Base-by-base conservation (phyloP, 2,797 vertebrate species). In the Aselliscus stoliczkanus region DNA sequence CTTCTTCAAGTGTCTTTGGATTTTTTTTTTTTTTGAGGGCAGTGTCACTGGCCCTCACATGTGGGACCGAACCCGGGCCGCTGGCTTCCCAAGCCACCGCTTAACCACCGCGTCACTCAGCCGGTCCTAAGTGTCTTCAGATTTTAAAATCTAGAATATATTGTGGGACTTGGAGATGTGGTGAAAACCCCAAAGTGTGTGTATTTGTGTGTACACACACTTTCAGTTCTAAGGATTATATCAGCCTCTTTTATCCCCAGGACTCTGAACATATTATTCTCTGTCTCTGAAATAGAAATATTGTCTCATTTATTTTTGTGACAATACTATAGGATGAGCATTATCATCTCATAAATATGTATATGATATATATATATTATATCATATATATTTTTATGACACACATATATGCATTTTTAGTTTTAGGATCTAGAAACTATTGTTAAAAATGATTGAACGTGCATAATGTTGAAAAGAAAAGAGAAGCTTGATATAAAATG, bases 81-180 rank as follows among this genome's bases (percentile, higher is more conserved):
- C n/a, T n/a, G n/a, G n/a, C n/a, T n/a, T n/a, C n/a, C n/a, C n/a
- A n/a, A n/a, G n/a, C n/a, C n/a, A n/a, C n/a, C n/a, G n/a, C n/a
- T n/a, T n/a, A n/a, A n/a, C n/a, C n/a, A n/a, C n/a, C n/a, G n/a
- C n/a, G n/a, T n/a, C n/a, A n/a, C n/a, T n/a, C n/a, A n/a, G n/a
- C n/a, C n/a, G n/a, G n/a, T n/a, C n/a, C n/a, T n/a, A 37, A 39
- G 37, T n/a, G 7, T 29, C 1, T 15, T 9, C 75, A 31, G 5
- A n/a, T 92, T 84, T 92, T 67, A 18, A 90, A 69, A 84, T 96
- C 50, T 83, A 37, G 50, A 89, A 64, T 83, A 54, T 37, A 76
- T 31, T 62, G 20, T 79, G 65, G 31, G n/a, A 47, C 12, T 95
- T 75, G 67, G 27, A 90, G 5, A 34, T 50, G n/a, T 87, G 31